Base-by-base conservation (phyloP, 1,140 invertebrate genomes). In the Achroia grisella region DNA sequence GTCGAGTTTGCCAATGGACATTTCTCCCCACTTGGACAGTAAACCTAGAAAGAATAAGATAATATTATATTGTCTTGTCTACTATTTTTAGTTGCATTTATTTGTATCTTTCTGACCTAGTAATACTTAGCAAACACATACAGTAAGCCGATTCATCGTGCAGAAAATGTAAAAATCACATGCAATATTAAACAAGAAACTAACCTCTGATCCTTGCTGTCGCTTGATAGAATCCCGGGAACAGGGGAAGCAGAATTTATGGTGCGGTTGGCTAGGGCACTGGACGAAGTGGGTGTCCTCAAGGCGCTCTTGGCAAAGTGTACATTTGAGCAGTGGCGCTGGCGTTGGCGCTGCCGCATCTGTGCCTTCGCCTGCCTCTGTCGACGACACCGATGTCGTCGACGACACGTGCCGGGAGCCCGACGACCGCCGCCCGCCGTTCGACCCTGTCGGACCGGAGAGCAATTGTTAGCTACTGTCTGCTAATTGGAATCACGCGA, bases 161-260 rank as follows among this genome's bases (percentile, higher is more conserved):
- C 17, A 23, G 17, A 23, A 3, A 3, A 23, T 2, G 17, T 23
- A 23, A 3, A 23, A 23, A 23, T 23, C 17, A 3, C 6, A 23
- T 23, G 17, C 30, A 31, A n/a, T 4, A 31, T n/a, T n/a, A 10
- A 31, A 31, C 30, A 1, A 14, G 42, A 5, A 36, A 65, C 80
- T 76, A 44, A 87, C 86, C 81, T 87, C 86, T 15, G 84, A 86
- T 74, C 86, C 86, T 61, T 96, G 96, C 88, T 99, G 97, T 64
- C 97, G 88, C 86, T 98, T 98, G 83, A 99, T 99, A 71, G 96
- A 98, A 59, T 99, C 95, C 66, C 96, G 90, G 52, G 97, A 98
- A 89, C 98, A 99, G n/a, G 97, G 97, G 88, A 99, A 99, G 87
- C 98, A 99, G 87, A 99, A 99, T 87, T 99, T 99, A 89, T 99